phyloP scores from a whole-genome alignment of 2,113 vertebrate species.

The Coptodon rendalli region DNA sequence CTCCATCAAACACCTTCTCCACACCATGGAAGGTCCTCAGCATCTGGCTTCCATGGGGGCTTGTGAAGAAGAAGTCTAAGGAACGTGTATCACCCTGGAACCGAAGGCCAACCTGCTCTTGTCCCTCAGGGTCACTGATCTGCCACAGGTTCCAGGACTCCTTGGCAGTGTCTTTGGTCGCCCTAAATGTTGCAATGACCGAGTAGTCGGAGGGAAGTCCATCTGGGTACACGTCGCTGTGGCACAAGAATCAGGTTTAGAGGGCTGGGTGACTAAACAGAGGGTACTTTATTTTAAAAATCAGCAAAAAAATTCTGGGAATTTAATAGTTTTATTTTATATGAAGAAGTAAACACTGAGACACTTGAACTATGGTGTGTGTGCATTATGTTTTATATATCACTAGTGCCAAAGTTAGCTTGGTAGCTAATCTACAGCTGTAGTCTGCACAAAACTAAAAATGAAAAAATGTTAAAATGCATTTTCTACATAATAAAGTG shows the following conservation, averaged over 20 bases:
- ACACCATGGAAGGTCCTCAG: constrained; percentile 57
- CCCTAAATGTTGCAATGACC: constrained; percentile 69
- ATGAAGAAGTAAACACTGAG: neutral
- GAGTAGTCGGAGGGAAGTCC: constrained; percentile 72
- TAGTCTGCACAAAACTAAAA: neutral
- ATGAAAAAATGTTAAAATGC: neutral
- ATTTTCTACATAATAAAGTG: neutral
- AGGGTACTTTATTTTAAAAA: neutral
- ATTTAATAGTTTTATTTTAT: neutral
- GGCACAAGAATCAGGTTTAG: neutral
- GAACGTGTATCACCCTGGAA: constrained; percentile 57
- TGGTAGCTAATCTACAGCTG: neutral
- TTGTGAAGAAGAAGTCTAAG: constrained; percentile 64
- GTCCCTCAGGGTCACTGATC: constrained; percentile 63
- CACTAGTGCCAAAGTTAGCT: neutral
- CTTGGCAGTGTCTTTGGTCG: constrained; percentile 44
- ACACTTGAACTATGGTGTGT: neutral
- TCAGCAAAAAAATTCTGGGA: neutral
- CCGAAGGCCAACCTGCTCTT: constrained; percentile 53
- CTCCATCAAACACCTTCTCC: constrained; percentile 66
- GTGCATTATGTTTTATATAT: neutral
- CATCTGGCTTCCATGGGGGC: constrained; percentile 27
- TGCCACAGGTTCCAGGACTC: constrained; percentile 73
- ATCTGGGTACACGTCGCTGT: constrained; percentile 62
- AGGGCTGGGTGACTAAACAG: neutral